Base-by-base conservation (phyloP, 2,888 invertebrate genomes). In the Metacarcinus magister region DNA sequence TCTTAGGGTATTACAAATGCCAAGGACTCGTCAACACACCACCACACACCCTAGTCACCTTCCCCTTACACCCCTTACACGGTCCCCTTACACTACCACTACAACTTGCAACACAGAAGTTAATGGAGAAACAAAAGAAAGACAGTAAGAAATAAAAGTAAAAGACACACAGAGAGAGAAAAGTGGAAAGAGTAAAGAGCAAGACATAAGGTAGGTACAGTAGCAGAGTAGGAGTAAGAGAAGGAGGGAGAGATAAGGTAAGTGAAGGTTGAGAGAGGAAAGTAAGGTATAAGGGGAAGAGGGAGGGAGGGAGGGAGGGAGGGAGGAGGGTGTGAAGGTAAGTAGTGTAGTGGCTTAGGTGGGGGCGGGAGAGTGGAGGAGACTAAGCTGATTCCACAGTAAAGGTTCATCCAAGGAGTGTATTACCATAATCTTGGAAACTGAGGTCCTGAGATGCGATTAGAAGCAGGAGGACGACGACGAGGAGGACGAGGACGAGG, bases 371-470 rank as follows among this genome's bases (percentile, higher is more conserved):
- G 67, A 67, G 67, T 3, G 67, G 5, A 5, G n/a, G n/a, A n/a
- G 67, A 23, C 23, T 32, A 82, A 32, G 82, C 82, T 32, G 28
- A 82, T 82, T 82, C 82, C n/a, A 0, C 5, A n/a, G n/a, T 23
- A 23, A 67, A 67, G 67, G 67, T 67, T 67, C 23, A 67, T 82
- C 82, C 32, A 10, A 4, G 7, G 82, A 82, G 82, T 82, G 82
- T 82, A 82, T 82, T 32, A 82, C 82, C 82, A 32, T 82, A 82
- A 82, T 82, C 82, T 32, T 7, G 82, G 82, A 82, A 32, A 32
- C 82, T 82, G 32, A 82, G 82, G 82, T 82, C 32, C 82, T 10
- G 28, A 32, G 82, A 82, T n/a, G 82, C 82, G 82, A 82, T 82
- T 82, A 82, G 82, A 32, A 82, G 82, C 32, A 32, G 82, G 82